Evolutionary conservation across 2,797 vertebrate genomes (phyloP).

Genomic region (Stomatorhinus walkeri): DNA sequence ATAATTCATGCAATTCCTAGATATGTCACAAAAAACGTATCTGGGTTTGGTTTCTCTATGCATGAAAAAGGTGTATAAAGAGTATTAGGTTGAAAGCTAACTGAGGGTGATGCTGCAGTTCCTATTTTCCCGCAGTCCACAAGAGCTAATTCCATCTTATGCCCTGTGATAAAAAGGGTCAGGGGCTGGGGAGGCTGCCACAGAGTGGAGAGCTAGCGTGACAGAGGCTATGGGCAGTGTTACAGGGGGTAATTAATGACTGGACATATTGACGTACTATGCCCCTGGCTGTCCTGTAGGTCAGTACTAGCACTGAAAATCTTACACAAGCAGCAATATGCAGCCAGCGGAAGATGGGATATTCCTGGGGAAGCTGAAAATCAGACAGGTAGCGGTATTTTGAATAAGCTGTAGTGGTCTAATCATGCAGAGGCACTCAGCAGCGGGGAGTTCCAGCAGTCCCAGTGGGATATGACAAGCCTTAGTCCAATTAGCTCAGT

Average conservation of each 20-base stretch:
- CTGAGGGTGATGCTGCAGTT: neutral
- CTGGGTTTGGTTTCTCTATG: neutral
- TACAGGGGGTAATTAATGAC: constrained; percentile 5
- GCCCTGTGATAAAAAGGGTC: constrained; percentile 9
- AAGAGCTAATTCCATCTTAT: neutral
- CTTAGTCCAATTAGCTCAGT: neutral
- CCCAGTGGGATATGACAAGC: neutral
- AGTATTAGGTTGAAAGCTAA: neutral
- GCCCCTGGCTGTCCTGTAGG: neutral
- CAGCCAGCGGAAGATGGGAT: neutral
- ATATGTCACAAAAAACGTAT: neutral
- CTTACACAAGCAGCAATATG: neutral
- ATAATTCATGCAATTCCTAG: neutral
- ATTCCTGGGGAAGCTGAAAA: neutral
- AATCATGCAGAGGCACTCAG: neutral
- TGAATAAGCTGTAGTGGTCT: constrained; percentile 1
- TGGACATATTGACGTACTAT: neutral
- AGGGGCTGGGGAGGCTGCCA: neutral
- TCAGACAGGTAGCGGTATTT: neutral
- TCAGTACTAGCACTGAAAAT: neutral
- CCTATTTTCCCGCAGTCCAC: neutral
- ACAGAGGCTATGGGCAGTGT: neutral
- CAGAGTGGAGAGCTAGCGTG: neutral
- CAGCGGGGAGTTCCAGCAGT: neutral
- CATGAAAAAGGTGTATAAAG: neutral